These are phyloP conservation scores for Procavia capensis DNA, from an alignment of 2,113 vertebrate genomes.

Conservation along the genomic window DNA sequence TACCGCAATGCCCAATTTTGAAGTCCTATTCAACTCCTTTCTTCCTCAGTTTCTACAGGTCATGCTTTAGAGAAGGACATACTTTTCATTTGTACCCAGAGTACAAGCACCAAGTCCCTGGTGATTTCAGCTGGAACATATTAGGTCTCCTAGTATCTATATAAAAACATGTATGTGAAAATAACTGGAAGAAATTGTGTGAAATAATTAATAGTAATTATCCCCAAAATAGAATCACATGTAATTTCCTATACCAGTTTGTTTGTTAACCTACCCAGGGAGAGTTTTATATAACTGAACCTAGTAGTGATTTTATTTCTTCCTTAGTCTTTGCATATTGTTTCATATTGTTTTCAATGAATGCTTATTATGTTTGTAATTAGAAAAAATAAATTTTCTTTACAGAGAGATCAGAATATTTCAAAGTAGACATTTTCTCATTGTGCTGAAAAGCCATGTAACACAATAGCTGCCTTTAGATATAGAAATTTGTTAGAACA, in stretches of 20 bases:
- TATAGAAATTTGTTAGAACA: not conserved
- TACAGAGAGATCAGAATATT: not conserved
- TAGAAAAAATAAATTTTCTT: slow-evolving; percentile 58
- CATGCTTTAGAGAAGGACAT: not conserved
- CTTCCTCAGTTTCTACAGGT: not conserved
- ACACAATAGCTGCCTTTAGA: not conserved
- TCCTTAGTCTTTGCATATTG: slow-evolving; percentile 14
- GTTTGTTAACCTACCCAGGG: not conserved
- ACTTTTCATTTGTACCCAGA: not conserved
- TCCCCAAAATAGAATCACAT: not conserved
- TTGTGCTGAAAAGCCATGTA: not conserved
- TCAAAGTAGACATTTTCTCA: slow-evolving; percentile 50
- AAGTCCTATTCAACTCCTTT: not conserved
- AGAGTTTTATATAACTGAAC: not conserved
- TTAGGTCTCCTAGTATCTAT: not conserved
- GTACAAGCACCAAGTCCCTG: not conserved
- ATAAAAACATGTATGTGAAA: not conserved
- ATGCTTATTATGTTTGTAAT: not conserved
- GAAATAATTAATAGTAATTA: not conserved
- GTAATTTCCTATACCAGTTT: not conserved
- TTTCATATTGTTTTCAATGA: not conserved
- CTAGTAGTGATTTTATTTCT: not conserved
- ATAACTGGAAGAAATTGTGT: not conserved
- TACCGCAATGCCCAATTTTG: not conserved
- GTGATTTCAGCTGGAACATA: not conserved